These are phyloP conservation scores for Tridacna crocea DNA, from an alignment of 2,888 invertebrate species.

Conservation along the genomic window DNA sequence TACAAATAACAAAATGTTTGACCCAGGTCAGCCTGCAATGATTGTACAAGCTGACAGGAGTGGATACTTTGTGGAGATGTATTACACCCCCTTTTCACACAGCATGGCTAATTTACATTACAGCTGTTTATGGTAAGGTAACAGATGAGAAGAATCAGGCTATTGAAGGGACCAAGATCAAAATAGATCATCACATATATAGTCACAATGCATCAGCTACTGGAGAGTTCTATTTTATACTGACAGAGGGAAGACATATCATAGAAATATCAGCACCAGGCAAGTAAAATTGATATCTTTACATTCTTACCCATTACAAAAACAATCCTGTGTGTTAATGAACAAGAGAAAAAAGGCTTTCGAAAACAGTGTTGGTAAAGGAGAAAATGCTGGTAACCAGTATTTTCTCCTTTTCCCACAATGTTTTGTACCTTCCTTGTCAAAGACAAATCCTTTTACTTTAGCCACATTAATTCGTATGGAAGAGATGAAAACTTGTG, in stretches of 20 bases:
- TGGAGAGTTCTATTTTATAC: conserved; percentile 72
- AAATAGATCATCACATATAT: conserved; percentile 68
- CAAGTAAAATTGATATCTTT: conserved; percentile 63
- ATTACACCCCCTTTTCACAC: too few species aligned
- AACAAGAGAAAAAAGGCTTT: background rate
- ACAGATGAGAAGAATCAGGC: conserved; percentile 58
- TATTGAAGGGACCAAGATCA: conserved; percentile 62
- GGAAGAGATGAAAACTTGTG: too few species aligned
- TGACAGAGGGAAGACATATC: conserved; percentile 74
- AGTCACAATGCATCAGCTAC: conserved; percentile 46
- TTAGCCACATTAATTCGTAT: too few species aligned
- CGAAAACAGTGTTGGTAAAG: background rate
- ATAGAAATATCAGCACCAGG: conserved; percentile 75
- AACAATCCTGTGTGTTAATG: background rate
- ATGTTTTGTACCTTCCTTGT: background rate
- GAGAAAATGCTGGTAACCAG: background rate
- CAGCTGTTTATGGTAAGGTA: conserved; percentile 73
- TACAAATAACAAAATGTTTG: too few species aligned
- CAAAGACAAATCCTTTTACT: too few species aligned
- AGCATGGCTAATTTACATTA: background rate
- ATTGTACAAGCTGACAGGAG: too few species aligned
- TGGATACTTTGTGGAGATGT: too few species aligned
- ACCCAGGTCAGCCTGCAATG: too few species aligned
- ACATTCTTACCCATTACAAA: background rate
- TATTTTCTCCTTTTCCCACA: background rate